A percentile compares a stretch with the other conserved stretches of the same genome.
phyloP scores from a whole-genome alignment of 2,113 vertebrate genomes.

The Tretioscincus oriximinensis region DNA sequence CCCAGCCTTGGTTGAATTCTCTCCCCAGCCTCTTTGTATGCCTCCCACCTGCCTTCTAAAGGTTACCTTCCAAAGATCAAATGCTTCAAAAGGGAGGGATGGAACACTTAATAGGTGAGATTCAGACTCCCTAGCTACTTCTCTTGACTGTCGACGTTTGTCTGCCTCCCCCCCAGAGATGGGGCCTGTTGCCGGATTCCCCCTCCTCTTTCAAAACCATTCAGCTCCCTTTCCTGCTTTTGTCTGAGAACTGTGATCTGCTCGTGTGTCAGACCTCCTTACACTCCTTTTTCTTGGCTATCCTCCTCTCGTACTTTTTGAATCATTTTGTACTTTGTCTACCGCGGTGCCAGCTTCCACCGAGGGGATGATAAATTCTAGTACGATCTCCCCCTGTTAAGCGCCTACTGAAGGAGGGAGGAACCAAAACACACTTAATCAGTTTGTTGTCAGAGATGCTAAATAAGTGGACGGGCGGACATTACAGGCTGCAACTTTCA shows the following conservation, averaged over 20 bases:
- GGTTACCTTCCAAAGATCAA: not conserved
- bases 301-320: not conserved
- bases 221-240: not conserved
- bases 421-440: not conserved
- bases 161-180: not conserved
- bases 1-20: not conserved
- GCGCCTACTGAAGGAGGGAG: no score
- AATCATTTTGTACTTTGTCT: not conserved
- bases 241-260: not conserved
- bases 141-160: not conserved
- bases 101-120: not conserved
- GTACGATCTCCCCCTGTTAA: not conserved
- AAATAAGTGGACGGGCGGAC: no score
- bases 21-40: not conserved
- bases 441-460: no score
- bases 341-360: not conserved
- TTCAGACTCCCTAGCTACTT: not conserved
- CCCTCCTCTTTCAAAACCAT: not conserved
- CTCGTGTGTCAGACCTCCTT: not conserved
- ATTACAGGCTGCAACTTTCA: no score
- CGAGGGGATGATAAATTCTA: not conserved
- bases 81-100: slow-evolving; percentile 11
- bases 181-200: no score
- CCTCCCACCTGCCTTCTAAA: not conserved
- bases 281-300: not conserved